Conservation (phyloP, 2,113 vertebrate species). For the Puma concolor region DNA sequence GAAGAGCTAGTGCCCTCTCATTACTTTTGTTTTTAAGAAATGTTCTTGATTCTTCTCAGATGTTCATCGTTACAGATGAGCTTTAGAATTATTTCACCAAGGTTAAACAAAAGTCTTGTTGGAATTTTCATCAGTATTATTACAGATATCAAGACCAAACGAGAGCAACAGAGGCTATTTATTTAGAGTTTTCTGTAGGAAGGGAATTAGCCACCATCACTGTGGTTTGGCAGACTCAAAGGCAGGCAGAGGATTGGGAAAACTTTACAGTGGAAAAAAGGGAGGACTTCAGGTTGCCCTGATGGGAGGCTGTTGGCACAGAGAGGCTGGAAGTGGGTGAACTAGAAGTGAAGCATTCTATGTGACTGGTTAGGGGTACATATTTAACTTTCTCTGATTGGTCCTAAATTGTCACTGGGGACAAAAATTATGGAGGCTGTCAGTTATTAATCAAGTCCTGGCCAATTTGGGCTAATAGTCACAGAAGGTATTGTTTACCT, state of each 20-base stretch:
- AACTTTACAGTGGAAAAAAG: background rate
- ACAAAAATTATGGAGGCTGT: background rate
- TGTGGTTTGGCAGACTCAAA: background rate
- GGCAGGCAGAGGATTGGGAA: background rate
- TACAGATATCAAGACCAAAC: background rate
- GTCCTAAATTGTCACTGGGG: background rate
- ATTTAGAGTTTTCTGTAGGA: background rate
- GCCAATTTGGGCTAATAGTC: background rate
- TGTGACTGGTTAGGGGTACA: background rate
- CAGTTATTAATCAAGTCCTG: background rate
- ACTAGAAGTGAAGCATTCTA: background rate
- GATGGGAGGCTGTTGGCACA: background rate
- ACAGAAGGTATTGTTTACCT: background rate
- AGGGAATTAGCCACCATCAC: background rate
- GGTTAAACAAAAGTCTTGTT: background rate
- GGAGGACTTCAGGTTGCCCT: background rate
- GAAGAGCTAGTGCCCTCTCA: background rate
- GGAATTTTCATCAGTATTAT: background rate
- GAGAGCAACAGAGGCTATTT: background rate
- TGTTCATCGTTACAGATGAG: background rate
- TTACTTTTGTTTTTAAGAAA: slow-evolving; percentile 7
- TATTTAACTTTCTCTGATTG: background rate
- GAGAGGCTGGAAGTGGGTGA: background rate
- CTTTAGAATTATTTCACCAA: slow-evolving; percentile 6
- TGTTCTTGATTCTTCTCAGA: slow-evolving; percentile 26